These are phyloP conservation scores for Paratrypauchen microcephalus DNA, from an alignment of 2,797 vertebrate species.

Conservation along the genomic window DNA sequence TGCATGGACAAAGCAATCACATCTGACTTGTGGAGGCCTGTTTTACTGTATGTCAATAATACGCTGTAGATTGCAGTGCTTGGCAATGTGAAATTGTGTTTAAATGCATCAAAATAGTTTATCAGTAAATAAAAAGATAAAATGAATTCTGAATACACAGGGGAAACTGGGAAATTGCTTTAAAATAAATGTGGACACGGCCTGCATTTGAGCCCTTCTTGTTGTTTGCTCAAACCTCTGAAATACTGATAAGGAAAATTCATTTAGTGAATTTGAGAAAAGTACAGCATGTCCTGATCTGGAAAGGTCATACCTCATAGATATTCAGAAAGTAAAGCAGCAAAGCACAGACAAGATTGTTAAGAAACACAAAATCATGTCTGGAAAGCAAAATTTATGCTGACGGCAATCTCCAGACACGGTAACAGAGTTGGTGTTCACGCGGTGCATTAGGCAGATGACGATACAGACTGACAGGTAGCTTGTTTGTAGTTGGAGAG, in stretches of 20 bases:
- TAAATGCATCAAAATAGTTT: slow-evolving; percentile 8
- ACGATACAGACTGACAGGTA: slow-evolving; percentile 59
- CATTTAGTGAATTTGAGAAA: slow-evolving; percentile 17
- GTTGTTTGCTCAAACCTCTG: slow-evolving; percentile 12
- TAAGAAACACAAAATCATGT: slow-evolving; percentile 26
- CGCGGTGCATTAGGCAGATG: slow-evolving; percentile 42
- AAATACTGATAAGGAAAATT: slow-evolving; percentile 20
- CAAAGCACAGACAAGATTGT: slow-evolving; percentile 28
- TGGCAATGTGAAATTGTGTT: slow-evolving; percentile 2
- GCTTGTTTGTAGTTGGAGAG: slow-evolving; percentile 67
- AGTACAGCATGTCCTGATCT: slow-evolving; percentile 9
- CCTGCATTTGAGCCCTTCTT: not conserved
- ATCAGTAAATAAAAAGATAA: slow-evolving; percentile 12
- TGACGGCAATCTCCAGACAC: slow-evolving; percentile 27
- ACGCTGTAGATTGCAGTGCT: slow-evolving; percentile 6
- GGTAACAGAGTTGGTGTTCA: slow-evolving; percentile 49
- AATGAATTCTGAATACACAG: not conserved
- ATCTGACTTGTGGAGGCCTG: slow-evolving; percentile 2
- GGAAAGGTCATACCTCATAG: slow-evolving; percentile 29
- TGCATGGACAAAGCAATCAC: slow-evolving; percentile 15
- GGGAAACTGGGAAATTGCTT: slow-evolving; percentile 5
- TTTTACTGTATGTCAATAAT: slow-evolving; percentile 15
- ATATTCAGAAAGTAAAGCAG: slow-evolving; percentile 30
- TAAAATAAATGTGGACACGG: not conserved
- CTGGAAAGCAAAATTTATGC: slow-evolving; percentile 40